Conservation (phyloP, 1,140 invertebrate species). For the Wiebesia pumilae region DNA sequence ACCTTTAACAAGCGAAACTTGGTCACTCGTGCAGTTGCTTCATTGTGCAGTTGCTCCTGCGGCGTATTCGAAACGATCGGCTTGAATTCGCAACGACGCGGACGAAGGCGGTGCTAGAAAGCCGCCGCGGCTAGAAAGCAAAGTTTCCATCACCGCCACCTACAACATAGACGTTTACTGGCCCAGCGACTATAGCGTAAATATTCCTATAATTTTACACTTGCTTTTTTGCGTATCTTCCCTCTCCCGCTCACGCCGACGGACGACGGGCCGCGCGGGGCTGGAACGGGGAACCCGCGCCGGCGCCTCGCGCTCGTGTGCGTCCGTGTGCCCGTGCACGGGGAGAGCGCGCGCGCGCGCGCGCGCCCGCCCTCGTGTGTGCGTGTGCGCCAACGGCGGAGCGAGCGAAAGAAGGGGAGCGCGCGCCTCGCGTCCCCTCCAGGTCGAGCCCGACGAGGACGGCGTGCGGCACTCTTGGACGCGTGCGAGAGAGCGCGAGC, state of each 20-base stretch:
- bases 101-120: too few relatives aligned
- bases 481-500: neutral
- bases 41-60: too few relatives aligned
- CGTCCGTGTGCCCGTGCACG: neutral
- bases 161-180: slow-evolving; percentile 3
- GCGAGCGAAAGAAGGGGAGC: neutral
- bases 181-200: neutral
- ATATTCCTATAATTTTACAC: slow-evolving; percentile 23
- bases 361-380: too few relatives aligned
- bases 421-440: neutral
- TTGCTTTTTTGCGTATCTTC: slow-evolving; percentile 4
- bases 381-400: too few relatives aligned
- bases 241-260: neutral
- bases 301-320: neutral
- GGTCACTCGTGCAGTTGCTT: too few relatives aligned
- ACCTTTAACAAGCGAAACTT: too few relatives aligned
- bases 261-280: neutral
- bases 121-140: too few relatives aligned
- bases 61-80: too few relatives aligned
- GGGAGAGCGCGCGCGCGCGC: neutral
- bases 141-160: neutral
- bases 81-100: too few relatives aligned
- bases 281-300: neutral
- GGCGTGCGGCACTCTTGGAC: neutral
- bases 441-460: too few relatives aligned